These are phyloP conservation scores for Pediacus dermestoides DNA, from an alignment of 2,888 invertebrate genomes.

Conservation along the genomic window DNA sequence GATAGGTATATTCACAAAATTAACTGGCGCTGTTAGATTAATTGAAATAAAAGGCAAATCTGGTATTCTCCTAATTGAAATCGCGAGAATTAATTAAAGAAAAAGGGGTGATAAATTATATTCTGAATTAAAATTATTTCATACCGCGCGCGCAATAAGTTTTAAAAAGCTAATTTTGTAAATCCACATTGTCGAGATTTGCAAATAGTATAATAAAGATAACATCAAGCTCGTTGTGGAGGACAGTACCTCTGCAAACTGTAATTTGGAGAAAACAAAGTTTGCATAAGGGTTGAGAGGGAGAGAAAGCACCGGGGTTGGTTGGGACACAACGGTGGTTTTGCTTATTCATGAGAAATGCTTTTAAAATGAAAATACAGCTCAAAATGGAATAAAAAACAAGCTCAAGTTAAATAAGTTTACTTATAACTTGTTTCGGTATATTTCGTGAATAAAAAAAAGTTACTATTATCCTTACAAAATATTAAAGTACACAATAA, in stretches of 20 bases:
- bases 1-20: slow-evolving; percentile 19
- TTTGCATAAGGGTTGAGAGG: slow-evolving; percentile 36
- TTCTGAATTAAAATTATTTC: slow-evolving; percentile 26
- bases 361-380: slow-evolving; percentile 48
- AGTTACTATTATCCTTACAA: slow-evolving; percentile 8
- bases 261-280: slow-evolving; percentile 42
- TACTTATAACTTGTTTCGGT: slow-evolving; percentile 45
- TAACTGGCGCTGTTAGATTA: slow-evolving; percentile 3
- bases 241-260: slow-evolving; percentile 37
- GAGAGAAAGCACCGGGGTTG: slow-evolving; percentile 23
- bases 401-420: slow-evolving; percentile 46
- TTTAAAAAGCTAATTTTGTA: slow-evolving; percentile 27
- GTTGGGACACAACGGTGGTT: slow-evolving; percentile 38
- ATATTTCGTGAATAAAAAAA: slow-evolving; percentile 28
- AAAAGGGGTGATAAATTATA: slow-evolving; percentile 24
- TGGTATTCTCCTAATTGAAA: slow-evolving; percentile 19
- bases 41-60: slow-evolving; percentile 18
- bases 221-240: slow-evolving; percentile 39
- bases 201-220: slow-evolving; percentile 38
- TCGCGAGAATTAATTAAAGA: slow-evolving; percentile 20
- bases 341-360: slow-evolving; percentile 49
- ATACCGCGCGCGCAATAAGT: slow-evolving; percentile 25
- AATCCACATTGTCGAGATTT: slow-evolving; percentile 30
- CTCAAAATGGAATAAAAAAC: slow-evolving; percentile 46
- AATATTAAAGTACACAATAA: slow-evolving; percentile 7